Base-by-base conservation (phyloP, 2,888 invertebrate species). In the Oeneis ivallda region DNA sequence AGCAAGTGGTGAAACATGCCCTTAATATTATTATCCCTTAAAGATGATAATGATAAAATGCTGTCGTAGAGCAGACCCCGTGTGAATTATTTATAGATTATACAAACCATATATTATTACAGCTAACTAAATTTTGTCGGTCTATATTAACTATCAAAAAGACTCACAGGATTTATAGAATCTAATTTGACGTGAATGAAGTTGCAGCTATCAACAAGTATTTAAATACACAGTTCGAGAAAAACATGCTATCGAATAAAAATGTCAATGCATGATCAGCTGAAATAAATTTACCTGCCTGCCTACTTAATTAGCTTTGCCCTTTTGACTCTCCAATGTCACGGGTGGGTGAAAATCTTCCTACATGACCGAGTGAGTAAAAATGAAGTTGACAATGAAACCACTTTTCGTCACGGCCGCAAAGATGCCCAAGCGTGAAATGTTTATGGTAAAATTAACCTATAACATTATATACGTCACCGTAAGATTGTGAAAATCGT, bases 341-440 rank as follows among this genome's bases (percentile, higher is more conserved):
- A 59, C 19, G 61, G 53, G 67, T 65, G 60, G 61, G 60, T 57
- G 58, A 64, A 53, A 63, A 19, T 52, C 67, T 54, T 19, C 65
- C 58, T 64, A 69, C 67, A 54, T 45, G 52, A 17, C 60, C 45
- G 56, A 47, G 62, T 54, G 65, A 66, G 13, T 64, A 64, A 59
- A 66, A 62, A 64, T 65, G 67, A 65, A 47, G 67, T 65, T 70
- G 65, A 61, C 67, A 70, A 64, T 70, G 65, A 64, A 70, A 64
- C 60, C 62, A 57, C 49, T 52, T 45, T 15, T 61, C 62, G 61
- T 65, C 70, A 65, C 56, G 70, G 70, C 50, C 69, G 17, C 39
- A n/a, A 32, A 49, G 58, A 64, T 65, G 66, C n/a, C 43, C 50
- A 56, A 39, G 45, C 58, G 43, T 59, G 7, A 53, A 65, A 67